Base-by-base conservation (phyloP, 2,888 invertebrate species). In the Chromoteleia sp. region DNA sequence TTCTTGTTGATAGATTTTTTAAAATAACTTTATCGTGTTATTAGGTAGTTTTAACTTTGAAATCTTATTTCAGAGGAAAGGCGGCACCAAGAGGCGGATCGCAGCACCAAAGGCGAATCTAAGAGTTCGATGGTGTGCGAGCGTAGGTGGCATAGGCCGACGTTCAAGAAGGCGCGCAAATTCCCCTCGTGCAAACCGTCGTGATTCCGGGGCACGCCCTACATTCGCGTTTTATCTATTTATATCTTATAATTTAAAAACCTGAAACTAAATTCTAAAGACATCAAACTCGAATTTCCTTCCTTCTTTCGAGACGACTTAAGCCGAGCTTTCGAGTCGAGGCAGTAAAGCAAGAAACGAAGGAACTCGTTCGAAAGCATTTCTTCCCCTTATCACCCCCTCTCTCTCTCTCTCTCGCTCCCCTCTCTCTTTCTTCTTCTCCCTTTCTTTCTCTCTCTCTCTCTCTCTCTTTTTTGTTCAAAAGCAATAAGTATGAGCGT, bases 401-500 rank as follows among this genome's bases (percentile, higher is more conserved):
- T 25, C 33, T 25, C 12, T 25, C 6, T 25, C 6, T 25, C 6
- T 25, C 25, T 25, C 6, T 25, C 25, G 2, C 7, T 6, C 17
- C 33, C 39, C 10, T 59, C 41, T 67, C 65, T n/a, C 45, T 25
- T 45, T 50, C 45, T 17, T 29, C 30, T 86, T 85, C 83, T n/a
- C n/a, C n/a, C n/a, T 4, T 25, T 25, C 6, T 25, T 25, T 25
- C 25, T 25, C 6, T 25, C 25, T 25, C 7, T 6, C 17, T 30
- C 33, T 41, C 10, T 59, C 41, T 67, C 65, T n/a, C 45, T 25
- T 45, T 50, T 56, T 17, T 29, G 39, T 86, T 85, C 83, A 84
- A 86, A 87, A 86, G 87, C 82, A 86, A 86, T 86, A 85, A 87
- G 85, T 87, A 86, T 87, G 87, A 89, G 87, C 87, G 85, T 88